Evolutionary conservation across 92 coral and sea anemone genomes (phyloP).

Genomic region (Actinernus sp.): DNA sequence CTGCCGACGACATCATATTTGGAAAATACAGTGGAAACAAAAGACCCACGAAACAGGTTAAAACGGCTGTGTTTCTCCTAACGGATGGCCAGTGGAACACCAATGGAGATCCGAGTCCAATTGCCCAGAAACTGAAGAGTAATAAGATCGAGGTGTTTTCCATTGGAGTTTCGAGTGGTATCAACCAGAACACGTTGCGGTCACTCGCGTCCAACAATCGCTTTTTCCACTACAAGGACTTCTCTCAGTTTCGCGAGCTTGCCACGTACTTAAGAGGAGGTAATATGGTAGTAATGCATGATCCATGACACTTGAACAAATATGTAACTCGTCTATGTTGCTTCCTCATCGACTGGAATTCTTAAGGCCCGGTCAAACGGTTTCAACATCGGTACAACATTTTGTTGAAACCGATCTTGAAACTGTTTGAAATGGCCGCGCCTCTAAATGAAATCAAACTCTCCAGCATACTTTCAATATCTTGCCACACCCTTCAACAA

Average conservation of each 20-base stretch:
- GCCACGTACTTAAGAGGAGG: slow-evolving; percentile 94
- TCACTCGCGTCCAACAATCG: slow-evolving; percentile 80
- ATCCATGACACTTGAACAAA: too few species aligned
- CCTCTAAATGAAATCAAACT: too few species aligned
- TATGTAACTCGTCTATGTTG: too few species aligned
- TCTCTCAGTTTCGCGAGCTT: slow-evolving; percentile 81
- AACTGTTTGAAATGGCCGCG: too few species aligned
- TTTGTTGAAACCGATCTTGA: too few species aligned
- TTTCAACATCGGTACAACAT: too few species aligned
- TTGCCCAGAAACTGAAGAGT: slow-evolving; percentile 65
- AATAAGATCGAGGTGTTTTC: slow-evolving; percentile 77
- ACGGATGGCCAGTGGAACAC: slow-evolving; percentile 92
- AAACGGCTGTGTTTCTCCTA: slow-evolving; percentile 85
- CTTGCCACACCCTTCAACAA: too few species aligned
- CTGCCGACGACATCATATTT: slow-evolving; percentile 76
- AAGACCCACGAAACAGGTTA: slow-evolving; percentile 76
- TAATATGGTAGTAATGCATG: too few species aligned
- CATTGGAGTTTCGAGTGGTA: slow-evolving; percentile 84
- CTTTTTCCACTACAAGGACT: slow-evolving; percentile 78
- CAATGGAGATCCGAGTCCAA: slow-evolving; percentile 76
- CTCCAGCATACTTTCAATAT: too few species aligned
- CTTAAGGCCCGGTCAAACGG: too few species aligned
- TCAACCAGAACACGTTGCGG: slow-evolving; percentile 53
- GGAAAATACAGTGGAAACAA: slow-evolving; percentile 72
- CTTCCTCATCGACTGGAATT: too few species aligned